Base-by-base conservation (phyloP, 2,113 vertebrate species). In the Heptranchias perlo region DNA sequence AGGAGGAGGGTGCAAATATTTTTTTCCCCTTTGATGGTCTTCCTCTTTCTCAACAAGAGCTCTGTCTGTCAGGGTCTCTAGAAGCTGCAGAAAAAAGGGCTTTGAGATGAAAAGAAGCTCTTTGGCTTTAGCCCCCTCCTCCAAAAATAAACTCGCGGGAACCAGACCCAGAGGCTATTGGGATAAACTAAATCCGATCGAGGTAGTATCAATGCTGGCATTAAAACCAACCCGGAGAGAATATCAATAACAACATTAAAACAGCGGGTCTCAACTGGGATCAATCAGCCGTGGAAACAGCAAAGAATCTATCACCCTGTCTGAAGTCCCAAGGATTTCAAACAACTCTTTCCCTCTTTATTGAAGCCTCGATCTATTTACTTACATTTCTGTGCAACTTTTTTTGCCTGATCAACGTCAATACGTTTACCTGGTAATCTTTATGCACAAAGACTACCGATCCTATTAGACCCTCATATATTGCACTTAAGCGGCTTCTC, bases 111-210 rank as follows among this genome's bases (percentile, higher is more conserved):
- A 98, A 98, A 98, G 98, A 97, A 97, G 98, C 98, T 97, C 97
- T 98, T 98, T 98, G 98, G 98, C 98, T 98, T 98, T 97, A 98
- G 97, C 98, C 89, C n/a, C 89, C 89, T 1, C 58, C 58, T 58
- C 13, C 16, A n/a, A 97, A 97, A 97, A 97, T 98, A 98, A 98
- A 98, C 97, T 98, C 97, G 3, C 21, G 98, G 98, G 98, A 98
- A 97, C 98, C 96, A 98, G 98, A 98, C 98, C 98, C 98, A 98
- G 97, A 98, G 98, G 98, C 98, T 98, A 98, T 98, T 98, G 97
- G 98, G 98, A 98, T 98, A 98, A 98, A 98, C 98, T 98, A 98
- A 98, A 98, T 98, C 97, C 98, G 98, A 99, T 99, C 98, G 99
- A 98, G 98, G 98, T 98, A 98, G 98, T 98, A 97, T 98, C 98